Evolutionary conservation across 2,888 invertebrate genomes (phyloP).

Genomic region (Heteromyza rotundicornis): DNA sequence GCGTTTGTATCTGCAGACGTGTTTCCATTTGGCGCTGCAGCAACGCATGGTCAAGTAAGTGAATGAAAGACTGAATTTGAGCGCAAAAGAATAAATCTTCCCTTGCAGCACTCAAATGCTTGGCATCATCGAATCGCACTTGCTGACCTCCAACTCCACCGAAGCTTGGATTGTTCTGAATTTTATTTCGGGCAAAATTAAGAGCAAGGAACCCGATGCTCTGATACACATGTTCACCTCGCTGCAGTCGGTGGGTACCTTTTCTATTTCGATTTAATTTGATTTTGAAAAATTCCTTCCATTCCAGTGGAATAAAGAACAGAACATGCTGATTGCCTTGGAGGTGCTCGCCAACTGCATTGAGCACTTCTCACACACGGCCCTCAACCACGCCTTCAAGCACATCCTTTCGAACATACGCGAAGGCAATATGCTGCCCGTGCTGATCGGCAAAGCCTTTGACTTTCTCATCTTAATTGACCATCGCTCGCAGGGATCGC

Average conservation of each 20-base stretch:
- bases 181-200: slow-evolving; percentile 56
- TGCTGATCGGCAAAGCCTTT: slow-evolving; percentile 55
- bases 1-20: slow-evolving; percentile 52
- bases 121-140: slow-evolving; percentile 55
- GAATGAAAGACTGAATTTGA: background rate
- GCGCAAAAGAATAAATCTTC: background rate
- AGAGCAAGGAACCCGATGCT: slow-evolving; percentile 52
- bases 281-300: slow-evolving; percentile 17
- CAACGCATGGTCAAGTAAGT: slow-evolving; percentile 36
- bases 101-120: slow-evolving; percentile 46
- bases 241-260: slow-evolving; percentile 46
- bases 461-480: slow-evolving; percentile 53
- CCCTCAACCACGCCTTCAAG: slow-evolving; percentile 56
- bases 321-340: slow-evolving; percentile 56
- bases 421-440: slow-evolving; percentile 51
- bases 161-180: slow-evolving; percentile 60
- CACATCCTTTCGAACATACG: slow-evolving; percentile 47
- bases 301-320: slow-evolving; percentile 54
- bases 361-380: slow-evolving; percentile 55
- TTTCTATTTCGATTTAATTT: background rate
- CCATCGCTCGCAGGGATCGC: slow-evolving; percentile 48
- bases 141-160: slow-evolving; percentile 56
- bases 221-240: slow-evolving; percentile 52
- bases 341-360: slow-evolving; percentile 54
- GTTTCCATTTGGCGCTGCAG: slow-evolving; percentile 47